A percentile compares a stretch with the other conserved stretches of the same genome.
These are phyloP conservation scores for Pristionchus mayeri DNA, from an alignment of 2,888 invertebrate genomes.

Conservation along the genomic window DNA sequence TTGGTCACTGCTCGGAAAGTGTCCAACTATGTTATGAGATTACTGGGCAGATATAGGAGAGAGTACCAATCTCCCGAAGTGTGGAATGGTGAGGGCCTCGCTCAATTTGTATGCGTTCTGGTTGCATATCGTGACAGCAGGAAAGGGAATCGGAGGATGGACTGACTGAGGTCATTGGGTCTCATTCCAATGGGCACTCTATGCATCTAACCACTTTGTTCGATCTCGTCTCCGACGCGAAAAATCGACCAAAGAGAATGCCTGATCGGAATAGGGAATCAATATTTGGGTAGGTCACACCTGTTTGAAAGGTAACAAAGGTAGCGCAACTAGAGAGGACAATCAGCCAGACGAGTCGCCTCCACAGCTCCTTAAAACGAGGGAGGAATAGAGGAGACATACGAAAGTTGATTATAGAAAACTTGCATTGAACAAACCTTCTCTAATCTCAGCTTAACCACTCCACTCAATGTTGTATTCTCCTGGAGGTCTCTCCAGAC, in stretches of 20 bases:
- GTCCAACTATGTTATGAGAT: not conserved
- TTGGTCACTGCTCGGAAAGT: constrained; percentile 27
- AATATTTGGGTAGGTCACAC: not conserved
- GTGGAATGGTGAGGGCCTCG: constrained; percentile 21
- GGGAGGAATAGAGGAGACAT: too few relatives aligned
- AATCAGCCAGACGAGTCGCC: not conserved
- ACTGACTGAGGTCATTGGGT: constrained; percentile 18
- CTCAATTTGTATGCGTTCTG: constrained; percentile 39
- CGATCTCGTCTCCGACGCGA: constrained; percentile 20
- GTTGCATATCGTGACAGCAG: constrained; percentile 22
- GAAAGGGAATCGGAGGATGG: constrained; percentile 34
- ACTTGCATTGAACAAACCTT: constrained; percentile 44
- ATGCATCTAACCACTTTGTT: constrained; percentile 6
- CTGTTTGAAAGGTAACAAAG: constrained; percentile 10
- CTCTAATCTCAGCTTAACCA: constrained; percentile 37
- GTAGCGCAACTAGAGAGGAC: not conserved
- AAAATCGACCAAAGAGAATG: not conserved
- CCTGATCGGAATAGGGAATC: not conserved
- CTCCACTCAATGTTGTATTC: constrained; percentile 12
- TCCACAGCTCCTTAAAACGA: not conserved
- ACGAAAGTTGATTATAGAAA: too few relatives aligned
- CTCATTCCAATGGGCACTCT: not conserved
- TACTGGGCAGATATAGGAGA: not conserved
- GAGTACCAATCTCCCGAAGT: constrained; percentile 29
- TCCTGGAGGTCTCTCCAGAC: constrained; percentile 32